A percentile compares a stretch with the other conserved stretches of the same genome.
phyloP scores from a whole-genome alignment of 2,797 vertebrate genomes.

The Carcharodon carcharias region DNA sequence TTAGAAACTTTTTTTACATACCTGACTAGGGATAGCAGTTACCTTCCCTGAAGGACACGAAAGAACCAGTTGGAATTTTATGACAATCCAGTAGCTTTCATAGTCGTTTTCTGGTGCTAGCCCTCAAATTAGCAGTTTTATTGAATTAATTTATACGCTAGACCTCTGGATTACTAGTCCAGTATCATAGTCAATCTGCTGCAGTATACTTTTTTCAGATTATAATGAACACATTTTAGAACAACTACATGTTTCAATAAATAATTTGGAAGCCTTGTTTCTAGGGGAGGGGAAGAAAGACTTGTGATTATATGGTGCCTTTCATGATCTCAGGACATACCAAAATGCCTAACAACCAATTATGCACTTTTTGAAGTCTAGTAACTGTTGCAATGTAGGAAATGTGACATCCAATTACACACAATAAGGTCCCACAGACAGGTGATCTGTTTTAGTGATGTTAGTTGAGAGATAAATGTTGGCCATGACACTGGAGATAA shows the following conservation, averaged over 20 bases:
- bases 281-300: too few relatives aligned
- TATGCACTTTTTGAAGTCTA: too few relatives aligned
- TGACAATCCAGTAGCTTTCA: slow-evolving; percentile 9
- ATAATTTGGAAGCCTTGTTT: background rate
- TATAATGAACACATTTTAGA: background rate
- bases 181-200: too few relatives aligned
- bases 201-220: background rate
- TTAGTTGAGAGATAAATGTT: too few relatives aligned
- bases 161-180: background rate
- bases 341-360: too few relatives aligned
- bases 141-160: background rate
- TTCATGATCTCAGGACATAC: too few relatives aligned
- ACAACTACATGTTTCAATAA: background rate
- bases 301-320: too few relatives aligned
- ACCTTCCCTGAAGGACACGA: background rate
- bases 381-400: too few relatives aligned
- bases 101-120: background rate
- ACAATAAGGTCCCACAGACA: too few relatives aligned
- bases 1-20: background rate
- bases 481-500: too few relatives aligned
- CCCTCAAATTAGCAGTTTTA: background rate
- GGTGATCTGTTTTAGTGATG: too few relatives aligned
- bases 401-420: too few relatives aligned
- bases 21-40: background rate
- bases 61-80: background rate